Evolutionary conservation across 2,888 invertebrate genomes (phyloP), one percentile per base, ranked within the genome.

Genomic region (Melanostoma scalare): DNA sequence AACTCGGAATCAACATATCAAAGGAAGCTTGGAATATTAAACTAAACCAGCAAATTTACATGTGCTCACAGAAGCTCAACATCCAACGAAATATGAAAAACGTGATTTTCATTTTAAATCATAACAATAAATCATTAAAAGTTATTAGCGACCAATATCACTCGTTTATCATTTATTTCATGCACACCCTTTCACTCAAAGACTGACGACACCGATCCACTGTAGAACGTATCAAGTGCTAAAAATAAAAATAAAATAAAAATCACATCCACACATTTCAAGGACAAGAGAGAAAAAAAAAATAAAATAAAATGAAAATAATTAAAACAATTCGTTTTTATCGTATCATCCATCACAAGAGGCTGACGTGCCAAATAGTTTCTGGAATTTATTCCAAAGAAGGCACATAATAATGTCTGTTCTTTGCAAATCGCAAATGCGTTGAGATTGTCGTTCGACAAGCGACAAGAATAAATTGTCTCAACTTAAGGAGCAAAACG

Each of bases 351-450:
- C 42, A 79, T 79, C 78, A 65, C 46, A 63, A 60, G 33, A 36
- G 72, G 8, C 56, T 73, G 68, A 68, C 82, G 50, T 72, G 77
- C 77, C 78, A 77, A 77, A 82, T 82, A 73, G 73, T 82, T 78
- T 82, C 73, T 77, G 78, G 77, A 78, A 82, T 82, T 82, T 78
- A 68, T 82, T 68, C 68, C 72, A 58, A 75, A 82, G 40, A 73
- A 67, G 73, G 78, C 77, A 68, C 56, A 63, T 20, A 20, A 20
- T 20, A 60, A 63, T 72, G 48, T 69, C 60, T 20, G 20, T 20
- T 20, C 20, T 20, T 65, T 44, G 44, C n/a, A 42, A 48, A 10
- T 67, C 31, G 58, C 52, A 46, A 79, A 65, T 58, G 76, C 58
- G 58, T 73, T 60, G 63, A 69, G 38, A 61, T 20, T 58, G 9